These are phyloP conservation scores for Epicauta chinensis DNA, from an alignment of 1,140 invertebrate species.

Conservation along the genomic window DNA sequence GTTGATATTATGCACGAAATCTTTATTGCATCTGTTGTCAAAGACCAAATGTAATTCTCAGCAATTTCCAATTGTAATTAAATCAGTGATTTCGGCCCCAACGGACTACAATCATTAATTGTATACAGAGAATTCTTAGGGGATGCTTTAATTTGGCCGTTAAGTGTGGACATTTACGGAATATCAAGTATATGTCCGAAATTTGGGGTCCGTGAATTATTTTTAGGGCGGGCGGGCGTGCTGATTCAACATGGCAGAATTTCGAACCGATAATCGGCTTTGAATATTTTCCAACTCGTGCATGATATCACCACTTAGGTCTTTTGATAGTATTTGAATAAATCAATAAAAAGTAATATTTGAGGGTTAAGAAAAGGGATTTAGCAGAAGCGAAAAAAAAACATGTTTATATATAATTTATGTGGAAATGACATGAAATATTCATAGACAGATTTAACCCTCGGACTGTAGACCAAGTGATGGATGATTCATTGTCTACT, in stretches of 20 bases:
- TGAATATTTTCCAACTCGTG: constrained; percentile 13
- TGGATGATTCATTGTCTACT: no score
- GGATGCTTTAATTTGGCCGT: constrained; percentile 13
- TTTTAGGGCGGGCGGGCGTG: not conserved
- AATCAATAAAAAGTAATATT: constrained; percentile 11
- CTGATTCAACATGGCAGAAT: constrained; percentile 12
- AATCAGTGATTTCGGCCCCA: constrained; percentile 7
- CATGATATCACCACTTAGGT: constrained; percentile 9
- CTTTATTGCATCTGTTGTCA: no score
- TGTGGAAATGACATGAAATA: constrained; percentile 8
- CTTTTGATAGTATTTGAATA: constrained; percentile 12
- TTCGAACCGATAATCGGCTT: constrained; percentile 10
- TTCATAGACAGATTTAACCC: not conserved
- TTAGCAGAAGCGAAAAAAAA: not conserved
- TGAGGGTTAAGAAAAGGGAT: constrained; percentile 12
- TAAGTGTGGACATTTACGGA: constrained; percentile 8
- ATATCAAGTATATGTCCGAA: constrained; percentile 8
- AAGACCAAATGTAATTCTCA: constrained; percentile 1
- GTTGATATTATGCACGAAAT: no score
- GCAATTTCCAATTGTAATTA: constrained; percentile 12
- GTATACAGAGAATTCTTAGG: constrained; percentile 9
- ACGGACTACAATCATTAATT: constrained; percentile 3
- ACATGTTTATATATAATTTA: constrained; percentile 5
- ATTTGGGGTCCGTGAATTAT: not conserved
- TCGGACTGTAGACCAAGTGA: no score